Percentiles rank a stretch among this genome's conserved stretches.
These are phyloP conservation scores for Lysandra coridon DNA, from an alignment of 2,888 invertebrate genomes.

Conservation along the genomic window DNA sequence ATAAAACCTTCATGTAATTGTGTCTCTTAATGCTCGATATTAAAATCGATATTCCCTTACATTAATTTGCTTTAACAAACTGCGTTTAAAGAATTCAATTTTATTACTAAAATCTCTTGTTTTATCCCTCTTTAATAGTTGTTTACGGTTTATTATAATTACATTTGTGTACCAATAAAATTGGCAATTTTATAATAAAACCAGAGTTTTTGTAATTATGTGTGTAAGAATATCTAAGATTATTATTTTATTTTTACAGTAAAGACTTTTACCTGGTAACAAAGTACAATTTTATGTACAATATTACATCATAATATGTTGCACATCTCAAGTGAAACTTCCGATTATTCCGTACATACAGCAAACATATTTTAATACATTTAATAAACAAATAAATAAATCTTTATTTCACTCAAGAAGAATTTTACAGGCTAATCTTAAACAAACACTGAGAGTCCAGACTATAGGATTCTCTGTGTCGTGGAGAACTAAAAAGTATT, in stretches of 20 bases:
- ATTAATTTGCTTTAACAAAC: neutral
- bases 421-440: too few species aligned
- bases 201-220: neutral
- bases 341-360: neutral
- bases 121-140: conserved; percentile 41
- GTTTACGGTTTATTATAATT: conserved; percentile 40
- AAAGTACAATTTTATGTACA: neutral
- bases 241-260: conserved; percentile 11
- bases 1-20: neutral
- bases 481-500: too few species aligned
- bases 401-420: too few species aligned
- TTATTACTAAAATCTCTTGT: conserved; percentile 40
- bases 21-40: neutral
- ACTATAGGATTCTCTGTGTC: too few species aligned
- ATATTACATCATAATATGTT: neutral
- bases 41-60: conserved; percentile 22
- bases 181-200: conserved; percentile 14
- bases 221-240: neutral
- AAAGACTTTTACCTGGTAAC: neutral
- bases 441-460: too few species aligned
- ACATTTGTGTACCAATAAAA: conserved; percentile 37
- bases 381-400: too few species aligned
- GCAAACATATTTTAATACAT: too few species aligned
- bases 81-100: conserved; percentile 33
- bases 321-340: neutral